These are phyloP conservation scores for Chloroceryle aenea DNA, from an alignment of 2,113 vertebrate genomes.

Conservation along the genomic window DNA sequence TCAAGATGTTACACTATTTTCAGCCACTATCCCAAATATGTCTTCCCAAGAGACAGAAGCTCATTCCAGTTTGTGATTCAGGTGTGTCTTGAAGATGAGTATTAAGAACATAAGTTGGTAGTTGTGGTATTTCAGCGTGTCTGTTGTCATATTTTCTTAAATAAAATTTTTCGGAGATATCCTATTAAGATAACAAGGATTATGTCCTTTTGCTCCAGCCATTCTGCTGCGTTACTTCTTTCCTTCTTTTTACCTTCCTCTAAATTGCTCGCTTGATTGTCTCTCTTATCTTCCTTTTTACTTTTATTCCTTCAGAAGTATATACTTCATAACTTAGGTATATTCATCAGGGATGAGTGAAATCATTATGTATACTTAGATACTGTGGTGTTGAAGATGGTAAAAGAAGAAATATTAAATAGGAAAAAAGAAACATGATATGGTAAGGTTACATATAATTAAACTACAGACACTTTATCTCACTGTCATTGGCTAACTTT, in stretches of 20 bases:
- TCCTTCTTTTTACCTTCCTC: background rate
- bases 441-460: background rate
- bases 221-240: background rate
- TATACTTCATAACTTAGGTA: background rate
- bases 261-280: background rate
- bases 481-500: background rate
- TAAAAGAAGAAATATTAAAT: background rate
- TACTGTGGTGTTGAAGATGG: background rate
- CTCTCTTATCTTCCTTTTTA: background rate
- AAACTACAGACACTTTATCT: background rate
- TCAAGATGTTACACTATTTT: background rate
- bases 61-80: conserved; percentile 24
- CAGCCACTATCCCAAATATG: background rate
- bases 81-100: background rate
- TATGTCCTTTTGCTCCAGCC: background rate
- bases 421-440: background rate
- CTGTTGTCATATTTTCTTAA: background rate
- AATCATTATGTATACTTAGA: background rate
- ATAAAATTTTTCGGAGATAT: background rate
- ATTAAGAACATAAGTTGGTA: background rate
- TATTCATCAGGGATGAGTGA: background rate
- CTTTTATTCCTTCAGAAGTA: background rate
- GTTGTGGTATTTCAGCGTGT: background rate
- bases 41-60: conserved; percentile 7
- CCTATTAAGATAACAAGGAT: background rate